phyloP scores from a whole-genome alignment of 1,140 invertebrate genomes.

The Hyles euphorbiae region DNA sequence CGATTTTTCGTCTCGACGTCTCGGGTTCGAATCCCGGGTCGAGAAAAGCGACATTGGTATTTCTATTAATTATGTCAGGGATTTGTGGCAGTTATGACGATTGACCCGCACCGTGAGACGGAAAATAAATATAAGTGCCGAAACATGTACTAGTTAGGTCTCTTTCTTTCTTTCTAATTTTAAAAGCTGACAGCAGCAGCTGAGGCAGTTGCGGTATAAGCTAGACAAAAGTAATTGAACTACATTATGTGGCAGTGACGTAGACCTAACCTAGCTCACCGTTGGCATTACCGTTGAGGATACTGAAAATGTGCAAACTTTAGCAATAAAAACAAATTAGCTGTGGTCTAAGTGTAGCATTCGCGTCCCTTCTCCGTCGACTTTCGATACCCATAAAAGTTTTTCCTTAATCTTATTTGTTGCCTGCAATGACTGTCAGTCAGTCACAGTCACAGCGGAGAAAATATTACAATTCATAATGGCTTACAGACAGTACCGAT shows the following conservation, averaged over 20 bases:
- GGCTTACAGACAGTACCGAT: constrained; percentile 16
- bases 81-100: no score
- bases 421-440: constrained; percentile 23
- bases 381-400: constrained; percentile 40
- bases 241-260: constrained; percentile 8
- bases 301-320: constrained; percentile 52
- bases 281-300: constrained; percentile 28
- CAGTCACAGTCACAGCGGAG: constrained; percentile 15
- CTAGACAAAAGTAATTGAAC: constrained; percentile 8
- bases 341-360: constrained; percentile 43
- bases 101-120: no score
- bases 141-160: no score
- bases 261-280: constrained; percentile 10
- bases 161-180: no score
- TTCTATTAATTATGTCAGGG: no score
- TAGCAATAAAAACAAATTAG: constrained; percentile 66
- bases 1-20: no score
- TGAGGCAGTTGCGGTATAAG: background rate
- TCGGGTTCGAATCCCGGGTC: no score
- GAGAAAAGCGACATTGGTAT: no score
- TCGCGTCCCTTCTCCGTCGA: constrained; percentile 40
- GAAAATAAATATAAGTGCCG: no score
- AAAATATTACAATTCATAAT: constrained; percentile 25
- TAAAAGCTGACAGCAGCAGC: background rate
- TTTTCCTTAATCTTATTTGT: constrained; percentile 52